Evolutionary conservation across 2,797 vertebrate genomes (phyloP), one percentile per base, ranked within the genome.

Genomic region (Numenius phaeopus): DNA sequence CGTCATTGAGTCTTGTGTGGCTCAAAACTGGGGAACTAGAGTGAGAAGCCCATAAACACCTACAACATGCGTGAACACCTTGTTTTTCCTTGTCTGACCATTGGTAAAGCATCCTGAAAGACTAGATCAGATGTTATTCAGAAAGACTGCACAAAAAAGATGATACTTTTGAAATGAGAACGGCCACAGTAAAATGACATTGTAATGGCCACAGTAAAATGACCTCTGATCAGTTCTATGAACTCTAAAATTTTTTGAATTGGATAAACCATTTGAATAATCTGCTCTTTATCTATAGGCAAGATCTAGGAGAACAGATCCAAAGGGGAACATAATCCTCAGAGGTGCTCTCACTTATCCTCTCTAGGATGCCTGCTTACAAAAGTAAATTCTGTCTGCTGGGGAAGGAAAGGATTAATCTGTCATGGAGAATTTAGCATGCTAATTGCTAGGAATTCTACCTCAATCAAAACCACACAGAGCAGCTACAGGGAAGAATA

Each of bases 391-490:
- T 81, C 47, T 77, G 15, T 70, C 58, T 37, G 9, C 27, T 46
- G 47, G 14, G n/a, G 30, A 34, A 24, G 64, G 69, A 66, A 76
- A 62, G 71, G 71, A 80, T 61, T 69, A 4, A 7, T 75, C 57
- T 83, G 21, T 75, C 72, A 76, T 46, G 29, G 65, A 75, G 67
- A 84, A 90, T 85, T 94, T 95, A 57, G 27, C 12, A 32, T 73
- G 50, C 30, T 89, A 86, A 82, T 90, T 94, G 40, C 54, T 88
- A 39, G 54, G 54, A 79, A 82, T 95, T 95, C 61, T 87, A 18
- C 66, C 61, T 72, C 90, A 84, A 21, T 79, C 20, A 37, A 44
- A 50, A 47, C 20, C 0, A 0, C 42, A 15, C 44, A 73, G 50
- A 86, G 44, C 61, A 59, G 61, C 76, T 91, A 76, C 50, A 49